Percentiles rank a stretch among this genome's conserved stretches.
Evolutionary conservation across 2,113 vertebrate species (phyloP).

Genomic region (Arenaria interpres): DNA sequence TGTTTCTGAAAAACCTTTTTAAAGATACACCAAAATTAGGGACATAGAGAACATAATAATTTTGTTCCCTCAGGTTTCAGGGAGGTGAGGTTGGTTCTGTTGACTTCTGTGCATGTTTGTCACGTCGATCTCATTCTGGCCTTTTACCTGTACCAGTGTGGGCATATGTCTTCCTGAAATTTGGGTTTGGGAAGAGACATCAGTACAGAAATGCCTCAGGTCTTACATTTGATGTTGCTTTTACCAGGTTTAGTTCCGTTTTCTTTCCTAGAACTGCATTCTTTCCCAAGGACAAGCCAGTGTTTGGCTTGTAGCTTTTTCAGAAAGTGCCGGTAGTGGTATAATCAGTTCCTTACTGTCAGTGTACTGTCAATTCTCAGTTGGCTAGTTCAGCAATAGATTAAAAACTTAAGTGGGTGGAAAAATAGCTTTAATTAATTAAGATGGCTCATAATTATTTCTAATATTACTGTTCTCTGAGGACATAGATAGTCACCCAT

Average conservation of each 20-base stretch:
- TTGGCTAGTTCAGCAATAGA: conserved; percentile 11
- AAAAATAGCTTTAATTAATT: conserved; percentile 60
- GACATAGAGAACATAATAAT: background rate
- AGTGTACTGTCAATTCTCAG: conserved; percentile 15
- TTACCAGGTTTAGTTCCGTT: background rate
- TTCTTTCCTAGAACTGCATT: background rate
- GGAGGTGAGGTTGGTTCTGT: background rate
- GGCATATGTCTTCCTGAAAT: background rate
- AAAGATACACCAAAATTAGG: background rate
- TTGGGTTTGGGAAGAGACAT: background rate
- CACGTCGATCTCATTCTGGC: background rate
- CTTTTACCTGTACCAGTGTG: background rate
- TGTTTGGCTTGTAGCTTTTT: background rate
- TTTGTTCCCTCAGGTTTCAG: background rate
- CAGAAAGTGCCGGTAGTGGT: background rate
- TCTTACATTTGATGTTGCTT: background rate
- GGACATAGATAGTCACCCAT: background rate
- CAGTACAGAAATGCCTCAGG: background rate
- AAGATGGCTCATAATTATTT: conserved; percentile 57
- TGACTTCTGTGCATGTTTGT: background rate
- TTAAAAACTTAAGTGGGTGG: conserved; percentile 36
- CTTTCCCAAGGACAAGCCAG: background rate
- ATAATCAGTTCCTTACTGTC: conserved; percentile 4
- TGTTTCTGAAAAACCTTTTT: background rate
- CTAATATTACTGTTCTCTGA: conserved; percentile 43